Evolutionary conservation across 1,140 invertebrate species (phyloP), one percentile per base, ranked within the genome.

Genomic region (Trinorchestia longiramus): DNA sequence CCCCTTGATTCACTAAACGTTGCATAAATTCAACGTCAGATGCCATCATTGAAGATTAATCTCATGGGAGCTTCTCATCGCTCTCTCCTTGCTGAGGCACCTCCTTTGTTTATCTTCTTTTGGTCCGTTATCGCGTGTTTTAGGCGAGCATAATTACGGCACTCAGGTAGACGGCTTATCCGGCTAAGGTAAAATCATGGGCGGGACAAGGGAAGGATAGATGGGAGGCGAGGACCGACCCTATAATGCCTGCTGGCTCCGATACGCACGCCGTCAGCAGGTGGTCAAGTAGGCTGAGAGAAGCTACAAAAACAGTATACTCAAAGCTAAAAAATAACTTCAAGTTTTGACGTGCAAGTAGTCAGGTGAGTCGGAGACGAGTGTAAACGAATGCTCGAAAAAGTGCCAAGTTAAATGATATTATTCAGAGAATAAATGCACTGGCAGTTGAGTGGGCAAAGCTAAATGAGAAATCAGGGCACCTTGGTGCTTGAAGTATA

Each of bases 31-130:
- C 44, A 47, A 45, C 36, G 92, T 44, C 92, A 40, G 92, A 45
- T 44, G 43, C 44, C 92, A 94, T 94, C 44, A 47, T 47, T 45
- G 44, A 94, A 94, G 92, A 94, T 94, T 47, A 94, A 94, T 94
- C 92, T 94, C 36, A 40, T 17, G 92, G 44, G 43, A 43, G 92
- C 92, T 94, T 94, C 92, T 94, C 92, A 94, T 94, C 92, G 43
- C 92, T 94, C 44, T 94, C 41, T 45, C 92, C 23, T 45, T 94
- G 43, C 43, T 47, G 44, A 45, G 44, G 92, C 92, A 45, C 92
- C 92, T 94, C 92, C 92, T 94, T 94, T 94, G 92, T 94, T 94
- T 94, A 94, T 94, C 92, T 94, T 45, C 92, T 94, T 94, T 94
- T 94, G 43, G 92, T 8, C 44, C 92, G 43, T 94, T 94, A 94